Evolutionary conservation across 2,113 vertebrate species (phyloP).

Genomic region (Pseudorectes ferrugineus): DNA sequence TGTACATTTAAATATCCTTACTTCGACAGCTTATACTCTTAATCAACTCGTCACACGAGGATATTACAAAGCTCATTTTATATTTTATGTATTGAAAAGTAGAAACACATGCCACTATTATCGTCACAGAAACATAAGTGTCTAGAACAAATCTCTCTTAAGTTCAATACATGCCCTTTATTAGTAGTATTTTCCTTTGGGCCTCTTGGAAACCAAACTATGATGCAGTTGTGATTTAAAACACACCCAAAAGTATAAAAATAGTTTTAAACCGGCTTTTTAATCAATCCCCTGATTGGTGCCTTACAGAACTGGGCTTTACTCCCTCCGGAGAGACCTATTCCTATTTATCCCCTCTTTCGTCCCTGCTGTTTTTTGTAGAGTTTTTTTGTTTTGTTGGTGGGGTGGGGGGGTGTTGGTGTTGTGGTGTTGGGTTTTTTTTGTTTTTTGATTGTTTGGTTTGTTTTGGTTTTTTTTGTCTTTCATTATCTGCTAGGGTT

Average conservation of each 20-base stretch:
- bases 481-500: neutral
- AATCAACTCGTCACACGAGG: neutral
- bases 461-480: neutral
- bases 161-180: neutral
- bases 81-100: neutral
- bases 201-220: neutral
- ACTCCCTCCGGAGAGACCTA: neutral
- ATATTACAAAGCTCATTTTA: neutral
- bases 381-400: neutral
- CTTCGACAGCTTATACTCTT: neutral
- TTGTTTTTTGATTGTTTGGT: neutral
- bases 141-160: neutral
- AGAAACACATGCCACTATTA: conserved; percentile 11
- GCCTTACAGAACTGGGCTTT: neutral
- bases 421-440: no score
- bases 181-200: neutral
- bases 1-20: neutral
- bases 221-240: conserved; percentile 1
- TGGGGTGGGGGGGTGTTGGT: no score
- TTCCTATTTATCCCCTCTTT: neutral
- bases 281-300: neutral
- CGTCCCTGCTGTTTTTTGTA: neutral
- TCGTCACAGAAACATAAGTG: neutral
- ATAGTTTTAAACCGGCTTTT: neutral
- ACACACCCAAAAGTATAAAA: neutral